phyloP scores from a whole-genome alignment of 2,797 vertebrate species.

The Pangasius krempfi region DNA sequence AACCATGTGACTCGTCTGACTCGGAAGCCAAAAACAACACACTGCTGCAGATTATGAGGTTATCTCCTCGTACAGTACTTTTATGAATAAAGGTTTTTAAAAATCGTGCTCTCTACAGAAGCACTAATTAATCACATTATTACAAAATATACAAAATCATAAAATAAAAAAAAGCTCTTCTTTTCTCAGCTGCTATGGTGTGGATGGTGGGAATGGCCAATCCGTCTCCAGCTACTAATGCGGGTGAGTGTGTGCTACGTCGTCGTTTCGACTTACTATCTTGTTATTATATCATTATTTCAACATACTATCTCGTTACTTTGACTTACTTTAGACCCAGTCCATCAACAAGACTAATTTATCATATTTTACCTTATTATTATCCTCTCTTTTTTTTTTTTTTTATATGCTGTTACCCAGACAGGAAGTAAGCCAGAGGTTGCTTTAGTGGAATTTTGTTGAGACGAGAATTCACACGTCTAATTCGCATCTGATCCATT shows the following conservation, averaged over 20 bases:
- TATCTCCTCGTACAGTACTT: not conserved
- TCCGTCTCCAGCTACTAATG: slow-evolving; percentile 65
- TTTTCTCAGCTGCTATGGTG: slow-evolving; percentile 87
- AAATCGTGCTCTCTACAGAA: not conserved
- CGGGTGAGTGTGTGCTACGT: slow-evolving; percentile 65
- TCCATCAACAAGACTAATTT: not conserved
- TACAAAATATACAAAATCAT: not conserved
- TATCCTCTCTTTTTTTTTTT: not conserved
- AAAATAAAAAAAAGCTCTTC: not conserved
- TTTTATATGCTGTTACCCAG: not conserved
- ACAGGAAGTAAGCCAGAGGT: no score
- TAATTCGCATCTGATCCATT: not conserved
- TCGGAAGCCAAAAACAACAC: not conserved
- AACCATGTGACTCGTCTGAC: not conserved
- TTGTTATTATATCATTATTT: not conserved
- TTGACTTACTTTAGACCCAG: not conserved
- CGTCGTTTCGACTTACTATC: not conserved
- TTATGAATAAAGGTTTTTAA: not conserved
- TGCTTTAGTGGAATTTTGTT: not conserved
- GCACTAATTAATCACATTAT: not conserved
- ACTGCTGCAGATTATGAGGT: not conserved
- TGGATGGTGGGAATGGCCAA: slow-evolving; percentile 96
- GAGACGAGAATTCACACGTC: not conserved
- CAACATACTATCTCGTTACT: not conserved
- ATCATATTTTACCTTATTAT: not conserved